phyloP scores from a whole-genome alignment of 2,797 vertebrate genomes.

The Sciurus carolinensis region DNA sequence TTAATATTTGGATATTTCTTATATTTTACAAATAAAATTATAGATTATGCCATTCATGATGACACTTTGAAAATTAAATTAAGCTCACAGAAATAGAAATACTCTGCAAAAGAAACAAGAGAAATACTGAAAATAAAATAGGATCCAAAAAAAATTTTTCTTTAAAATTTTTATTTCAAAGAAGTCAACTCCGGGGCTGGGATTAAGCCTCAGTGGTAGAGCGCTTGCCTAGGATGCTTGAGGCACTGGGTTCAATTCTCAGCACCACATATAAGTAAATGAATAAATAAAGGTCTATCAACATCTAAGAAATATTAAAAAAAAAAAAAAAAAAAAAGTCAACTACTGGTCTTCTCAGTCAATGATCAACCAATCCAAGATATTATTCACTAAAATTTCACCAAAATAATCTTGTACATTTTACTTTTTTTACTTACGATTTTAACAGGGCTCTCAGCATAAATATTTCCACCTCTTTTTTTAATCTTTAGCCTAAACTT shows the following conservation, averaged over 20 bases:
- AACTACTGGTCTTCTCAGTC: background rate
- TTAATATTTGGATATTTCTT: slow-evolving; percentile 48
- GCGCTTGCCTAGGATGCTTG: too few species aligned
- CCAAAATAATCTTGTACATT: slow-evolving; percentile 49
- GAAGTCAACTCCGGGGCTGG: background rate
- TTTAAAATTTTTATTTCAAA: slow-evolving; percentile 59
- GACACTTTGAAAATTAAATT: slow-evolving; percentile 63
- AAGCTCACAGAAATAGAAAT: slow-evolving; percentile 65
- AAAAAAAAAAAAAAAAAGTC: slow-evolving; percentile 19
- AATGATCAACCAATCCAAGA: slow-evolving; percentile 67
- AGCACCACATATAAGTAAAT: too few species aligned
- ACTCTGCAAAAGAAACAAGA: slow-evolving; percentile 48
- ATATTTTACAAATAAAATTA: slow-evolving; percentile 60
- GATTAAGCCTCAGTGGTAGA: too few species aligned
- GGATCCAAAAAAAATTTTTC: background rate
- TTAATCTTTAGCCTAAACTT: slow-evolving; percentile 61
- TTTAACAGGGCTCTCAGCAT: slow-evolving; percentile 57
- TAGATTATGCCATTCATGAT: slow-evolving; percentile 31
- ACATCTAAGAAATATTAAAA: background rate
- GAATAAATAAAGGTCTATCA: too few species aligned
- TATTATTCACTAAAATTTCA: slow-evolving; percentile 62
- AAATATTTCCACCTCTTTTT: background rate
- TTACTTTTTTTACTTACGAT: slow-evolving; percentile 16
- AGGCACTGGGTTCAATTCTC: too few species aligned
- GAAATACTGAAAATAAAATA: slow-evolving; percentile 43